Conservation (phyloP, 1,140 invertebrate species). For the Scaptomyza montana region DNA sequence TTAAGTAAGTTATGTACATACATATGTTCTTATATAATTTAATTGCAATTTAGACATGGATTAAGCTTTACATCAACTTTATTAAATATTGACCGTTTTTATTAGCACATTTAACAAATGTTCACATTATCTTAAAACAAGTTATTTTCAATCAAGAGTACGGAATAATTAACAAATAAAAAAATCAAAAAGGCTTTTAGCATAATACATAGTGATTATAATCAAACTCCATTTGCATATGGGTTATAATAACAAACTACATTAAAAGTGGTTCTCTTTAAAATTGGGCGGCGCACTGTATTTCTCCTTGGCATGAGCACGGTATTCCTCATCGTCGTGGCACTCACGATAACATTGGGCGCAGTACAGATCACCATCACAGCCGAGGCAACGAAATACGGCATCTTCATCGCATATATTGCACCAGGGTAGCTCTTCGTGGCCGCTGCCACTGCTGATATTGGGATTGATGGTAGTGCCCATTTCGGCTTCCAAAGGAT, state of each 20-base stretch:
- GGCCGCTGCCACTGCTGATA: slow-evolving; percentile 21
- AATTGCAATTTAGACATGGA: not conserved
- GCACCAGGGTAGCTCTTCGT: slow-evolving; percentile 90
- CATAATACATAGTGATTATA: slow-evolving; percentile 9
- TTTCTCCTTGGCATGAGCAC: slow-evolving; percentile 63
- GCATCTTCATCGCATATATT: slow-evolving; percentile 91
- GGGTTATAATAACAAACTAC: slow-evolving; percentile 5
- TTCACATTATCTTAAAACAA: slow-evolving; percentile 3
- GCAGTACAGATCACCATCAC: slow-evolving; percentile 90
- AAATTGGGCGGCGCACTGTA: slow-evolving; percentile 71
- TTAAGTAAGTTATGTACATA: not conserved
- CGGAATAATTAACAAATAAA: slow-evolving; percentile 6
- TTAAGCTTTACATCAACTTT: not conserved
- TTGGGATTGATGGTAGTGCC: slow-evolving; percentile 1
- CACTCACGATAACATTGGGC: slow-evolving; percentile 86
- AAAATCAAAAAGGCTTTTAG: not conserved
- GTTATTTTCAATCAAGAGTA: slow-evolving; percentile 1
- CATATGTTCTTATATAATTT: not conserved
- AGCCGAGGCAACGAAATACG: slow-evolving; percentile 87
- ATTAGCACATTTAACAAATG: slow-evolving; percentile 10
- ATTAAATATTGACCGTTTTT: slow-evolving; percentile 23
- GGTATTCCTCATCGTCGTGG: slow-evolving; percentile 84
- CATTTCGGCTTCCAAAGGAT: slow-evolving; percentile 68
- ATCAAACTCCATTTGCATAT: not conserved
- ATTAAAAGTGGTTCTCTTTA: slow-evolving; percentile 76